Percentiles rank a stretch among this genome's conserved stretches.
Evolutionary conservation across 2,113 vertebrate species (phyloP).

Genomic region (Leuciscus idus): DNA sequence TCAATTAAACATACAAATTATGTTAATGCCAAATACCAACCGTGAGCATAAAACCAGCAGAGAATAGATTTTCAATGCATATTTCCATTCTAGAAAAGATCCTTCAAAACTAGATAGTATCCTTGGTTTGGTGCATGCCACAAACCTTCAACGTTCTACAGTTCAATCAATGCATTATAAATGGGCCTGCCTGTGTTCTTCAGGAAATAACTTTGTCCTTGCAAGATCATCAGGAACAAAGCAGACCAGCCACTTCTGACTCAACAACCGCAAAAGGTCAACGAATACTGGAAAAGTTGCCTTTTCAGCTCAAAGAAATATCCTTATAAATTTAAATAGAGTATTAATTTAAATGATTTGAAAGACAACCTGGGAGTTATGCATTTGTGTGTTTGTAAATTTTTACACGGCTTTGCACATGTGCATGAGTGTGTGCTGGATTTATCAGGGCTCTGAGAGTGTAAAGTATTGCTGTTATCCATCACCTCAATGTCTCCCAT

Average conservation of each 20-base stretch:
- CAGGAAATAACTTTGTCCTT: neutral
- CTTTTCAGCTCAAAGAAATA: neutral
- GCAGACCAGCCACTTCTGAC: neutral
- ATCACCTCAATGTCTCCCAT: conserved; percentile 24
- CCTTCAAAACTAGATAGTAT: conserved; percentile 5
- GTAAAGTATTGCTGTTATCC: neutral
- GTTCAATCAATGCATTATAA: neutral
- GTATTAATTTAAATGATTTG: neutral
- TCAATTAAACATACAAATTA: neutral
- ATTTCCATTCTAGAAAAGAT: neutral
- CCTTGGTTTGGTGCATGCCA: neutral
- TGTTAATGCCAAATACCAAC: no score
- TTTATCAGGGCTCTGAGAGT: conserved; percentile 17
- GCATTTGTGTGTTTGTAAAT: neutral
- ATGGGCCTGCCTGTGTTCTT: neutral
- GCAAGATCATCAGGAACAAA: neutral
- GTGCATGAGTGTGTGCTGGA: conserved; percentile 3
- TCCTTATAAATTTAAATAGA: neutral
- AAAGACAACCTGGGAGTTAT: neutral
- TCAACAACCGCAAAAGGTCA: neutral
- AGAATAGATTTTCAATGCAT: neutral
- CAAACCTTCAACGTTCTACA: neutral
- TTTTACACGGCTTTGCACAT: neutral
- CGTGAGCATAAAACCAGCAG: neutral
- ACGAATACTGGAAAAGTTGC: neutral